A percentile compares a stretch with the other conserved stretches of the same genome.
Conservation (phyloP, 2,888 invertebrate species). For the Ommatoiulus sabulosus region DNA sequence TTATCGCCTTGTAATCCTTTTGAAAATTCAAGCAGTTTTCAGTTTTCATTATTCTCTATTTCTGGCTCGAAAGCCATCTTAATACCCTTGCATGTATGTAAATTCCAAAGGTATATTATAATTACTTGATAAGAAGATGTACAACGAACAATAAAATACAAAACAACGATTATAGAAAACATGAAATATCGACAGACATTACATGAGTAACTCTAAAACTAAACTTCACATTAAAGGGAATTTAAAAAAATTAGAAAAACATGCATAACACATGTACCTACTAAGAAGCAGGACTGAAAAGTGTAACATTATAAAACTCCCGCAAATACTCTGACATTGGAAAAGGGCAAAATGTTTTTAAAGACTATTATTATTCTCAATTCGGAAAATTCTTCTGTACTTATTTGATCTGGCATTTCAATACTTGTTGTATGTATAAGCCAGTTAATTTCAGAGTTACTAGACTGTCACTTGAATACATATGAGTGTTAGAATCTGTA, state of each 20-base stretch:
- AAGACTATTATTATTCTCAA: no score
- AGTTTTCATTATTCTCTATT: not conserved
- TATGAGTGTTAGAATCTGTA: no score
- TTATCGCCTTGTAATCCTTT: not conserved
- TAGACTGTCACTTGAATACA: no score
- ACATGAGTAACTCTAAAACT: not conserved
- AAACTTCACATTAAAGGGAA: not conserved
- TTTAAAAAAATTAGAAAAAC: not conserved
- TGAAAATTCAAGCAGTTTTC: not conserved
- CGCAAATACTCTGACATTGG: no score
- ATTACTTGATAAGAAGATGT: not conserved
- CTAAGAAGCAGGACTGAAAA: not conserved
- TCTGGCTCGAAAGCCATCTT: not conserved
- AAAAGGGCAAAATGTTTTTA: not conserved
- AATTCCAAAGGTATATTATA: not conserved
- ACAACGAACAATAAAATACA: not conserved
- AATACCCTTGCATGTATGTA: not conserved
- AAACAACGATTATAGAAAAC: conserved; percentile 7
- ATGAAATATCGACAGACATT: not conserved
- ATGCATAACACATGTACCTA: not conserved
- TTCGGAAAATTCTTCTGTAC: no score
- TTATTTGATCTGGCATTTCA: no score
- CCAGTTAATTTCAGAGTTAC: no score
- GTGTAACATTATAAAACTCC: no score
- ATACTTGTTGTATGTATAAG: no score